Evolutionary conservation across 2,113 vertebrate genomes (phyloP), one percentile per base, ranked within the genome.

Genomic region (Macaca nemestrina): DNA sequence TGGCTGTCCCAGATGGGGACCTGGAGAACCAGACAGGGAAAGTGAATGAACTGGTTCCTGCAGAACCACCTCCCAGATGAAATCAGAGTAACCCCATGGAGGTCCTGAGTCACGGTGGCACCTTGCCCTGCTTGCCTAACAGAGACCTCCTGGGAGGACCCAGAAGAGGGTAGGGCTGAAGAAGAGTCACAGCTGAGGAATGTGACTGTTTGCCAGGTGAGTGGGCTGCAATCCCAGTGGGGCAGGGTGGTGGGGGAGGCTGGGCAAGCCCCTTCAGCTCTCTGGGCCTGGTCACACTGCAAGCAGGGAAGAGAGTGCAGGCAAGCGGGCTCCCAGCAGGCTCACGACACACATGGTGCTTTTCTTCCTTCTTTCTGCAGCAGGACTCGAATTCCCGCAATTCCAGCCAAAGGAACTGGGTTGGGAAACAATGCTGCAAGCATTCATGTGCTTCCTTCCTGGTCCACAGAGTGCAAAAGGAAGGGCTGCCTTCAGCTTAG

Each of bases 381-480:
- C 52, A 73, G 92, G 89, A 61, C 82, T 59, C 89, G 94, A 67
- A 93, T 95, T 84, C 91, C 82, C 83, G 48, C 45, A 45, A 89
- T 59, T 93, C 52, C 85, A 95, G 93, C 70, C 57, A 13, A 8
- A 73, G 38, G 86, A 59, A n/a, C 80, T 40, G 45, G 12, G 50
- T 30, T 18, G 84, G 88, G 91, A 90, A 57, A 50, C 43, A 91
- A 59, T 14, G 57, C 43, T 61, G 12, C 73, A 59, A 70, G 52
- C 10, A 6, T 35, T 84, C 23, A 30, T 64, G 25, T 32, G 88
- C 67, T 64, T 80, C 32, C 76, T 32, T 35, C 32, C 55, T 9
- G 85, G 93, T 22, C 59, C 76, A 38, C 91, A 22, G 57, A 22
- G 23, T 17, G 67, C 38, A 75, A 59, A 55, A 25, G 43, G 0